phyloP scores from a whole-genome alignment of 2,797 vertebrate genomes.

The Alosa sapidissima region DNA sequence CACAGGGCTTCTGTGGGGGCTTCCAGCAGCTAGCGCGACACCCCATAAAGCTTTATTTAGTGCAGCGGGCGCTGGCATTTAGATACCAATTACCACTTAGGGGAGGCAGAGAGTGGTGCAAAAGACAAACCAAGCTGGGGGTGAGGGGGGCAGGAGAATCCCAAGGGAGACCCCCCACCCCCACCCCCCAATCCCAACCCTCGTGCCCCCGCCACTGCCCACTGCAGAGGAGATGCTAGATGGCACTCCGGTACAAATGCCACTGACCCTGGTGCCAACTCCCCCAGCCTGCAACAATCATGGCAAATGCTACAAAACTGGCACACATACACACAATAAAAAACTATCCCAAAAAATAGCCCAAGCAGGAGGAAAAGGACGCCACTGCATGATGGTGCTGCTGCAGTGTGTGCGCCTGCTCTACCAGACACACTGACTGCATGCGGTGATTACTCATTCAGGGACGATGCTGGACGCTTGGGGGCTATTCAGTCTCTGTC shows the following conservation, averaged over 20 bases:
- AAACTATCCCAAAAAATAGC: neutral
- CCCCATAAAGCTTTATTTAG: conserved; percentile 61
- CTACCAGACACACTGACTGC: neutral
- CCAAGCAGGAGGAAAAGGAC: neutral
- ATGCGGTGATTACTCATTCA: neutral
- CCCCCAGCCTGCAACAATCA: conserved; percentile 30
- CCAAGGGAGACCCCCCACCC: neutral
- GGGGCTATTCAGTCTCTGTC: neutral
- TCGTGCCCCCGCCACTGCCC: neutral
- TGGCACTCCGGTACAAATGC: neutral
- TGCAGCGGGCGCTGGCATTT: conserved; percentile 65
- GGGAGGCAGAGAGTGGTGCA: conserved; percentile 43
- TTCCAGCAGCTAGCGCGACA: conserved; percentile 47
- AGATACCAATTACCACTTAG: conserved; percentile 60
- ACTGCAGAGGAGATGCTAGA: neutral
- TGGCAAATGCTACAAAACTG: neutral
- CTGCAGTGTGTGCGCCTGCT: neutral
- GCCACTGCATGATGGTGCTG: neutral
- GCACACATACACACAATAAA: neutral
- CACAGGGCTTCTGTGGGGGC: neutral
- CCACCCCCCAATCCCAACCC: neutral
- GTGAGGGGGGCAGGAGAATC: neutral
- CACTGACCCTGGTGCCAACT: conserved; percentile 33
- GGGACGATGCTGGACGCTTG: neutral
- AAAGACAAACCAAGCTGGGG: conserved; percentile 42